Base-by-base conservation (phyloP, 2,888 invertebrate species). In the Thymelicus acteon region DNA sequence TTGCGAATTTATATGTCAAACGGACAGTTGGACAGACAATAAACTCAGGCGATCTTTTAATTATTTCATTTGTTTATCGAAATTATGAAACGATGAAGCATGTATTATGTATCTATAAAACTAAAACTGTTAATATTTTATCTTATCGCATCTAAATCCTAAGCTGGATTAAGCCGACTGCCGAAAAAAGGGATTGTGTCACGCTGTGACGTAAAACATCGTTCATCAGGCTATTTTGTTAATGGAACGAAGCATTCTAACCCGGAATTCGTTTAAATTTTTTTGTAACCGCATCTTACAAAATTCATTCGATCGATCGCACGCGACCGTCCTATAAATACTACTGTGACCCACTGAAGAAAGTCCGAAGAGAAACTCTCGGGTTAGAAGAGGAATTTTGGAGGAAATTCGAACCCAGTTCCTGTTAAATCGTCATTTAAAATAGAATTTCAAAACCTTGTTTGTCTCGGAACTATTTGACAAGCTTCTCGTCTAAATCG, bases 201-300 rank as follows among this genome's bases (percentile, higher is more conserved):
- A 57, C 57, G 31, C 31, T 12, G 10, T 12, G 57, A 24, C 31
- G 57, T 57, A 57, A 57, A 31, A 57, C 15, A 57, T 31, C 57
- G 57, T 57, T 57, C 31, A 31, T 49, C 37, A 15, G 24, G 15
- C 63, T 63, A 37, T n/a, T 52, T 15, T 52, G 31, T 19, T 52
- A 64, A 37, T 39, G 39, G 24, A 8, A 49, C 31, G 44, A 52
- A 57, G 13, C 10, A 44, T 65, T 57, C 31, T 61, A 40, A 52
- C 57, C 71, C 64, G 67, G 74, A 79, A 75, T 75, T 73, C 67
- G 24, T 64, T 68, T 72, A 72, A 80, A 77, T 76, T 79, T 52
- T 44, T 78, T 85, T 74, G 81, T 81, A 78, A 83, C 78, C 85
- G 85, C 85, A 88, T 86, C 84, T 78, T 78, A 80, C 77, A 72